Conservation (phyloP, 1,140 invertebrate genomes). For the Nymphalis io region DNA sequence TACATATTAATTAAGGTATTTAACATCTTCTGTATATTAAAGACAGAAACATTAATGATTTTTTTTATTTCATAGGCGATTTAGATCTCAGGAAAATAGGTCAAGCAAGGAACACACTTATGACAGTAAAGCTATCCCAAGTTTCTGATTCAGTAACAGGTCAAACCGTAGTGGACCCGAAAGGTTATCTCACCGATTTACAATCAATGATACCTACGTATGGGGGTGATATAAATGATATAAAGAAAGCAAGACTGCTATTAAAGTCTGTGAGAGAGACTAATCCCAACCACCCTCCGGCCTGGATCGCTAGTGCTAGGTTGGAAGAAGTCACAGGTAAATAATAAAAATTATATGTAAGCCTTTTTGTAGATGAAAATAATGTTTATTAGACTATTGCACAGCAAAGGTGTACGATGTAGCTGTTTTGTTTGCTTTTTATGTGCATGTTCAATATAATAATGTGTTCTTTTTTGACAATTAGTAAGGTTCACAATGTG, state of each 20-base stretch:
- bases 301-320: slow-evolving; percentile 99
- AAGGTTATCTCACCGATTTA: slow-evolving; percentile 98
- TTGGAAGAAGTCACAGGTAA: slow-evolving; percentile 99
- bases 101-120: slow-evolving; percentile 99
- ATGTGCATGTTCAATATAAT: no score
- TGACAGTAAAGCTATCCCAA: slow-evolving; percentile 99
- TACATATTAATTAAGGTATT: no score
- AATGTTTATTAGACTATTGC: no score
- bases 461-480: no score
- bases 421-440: no score
- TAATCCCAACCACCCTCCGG: slow-evolving; percentile 99
- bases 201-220: slow-evolving; percentile 99
- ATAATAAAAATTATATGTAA: background rate
- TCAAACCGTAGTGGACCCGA: slow-evolving; percentile 99
- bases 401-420: no score
- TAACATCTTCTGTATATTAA: no score
- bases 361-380: no score
- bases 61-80: slow-evolving; percentile 87
- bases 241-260: slow-evolving; percentile 98
- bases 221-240: slow-evolving; percentile 99
- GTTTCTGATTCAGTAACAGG: slow-evolving; percentile 99
- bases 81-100: slow-evolving; percentile 99
- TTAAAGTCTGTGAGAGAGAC: slow-evolving; percentile 99
- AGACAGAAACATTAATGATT: no score
- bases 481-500: no score